These are phyloP conservation scores for Pongo pygmaeus DNA, from an alignment of 2,113 vertebrate species.

Conservation along the genomic window DNA sequence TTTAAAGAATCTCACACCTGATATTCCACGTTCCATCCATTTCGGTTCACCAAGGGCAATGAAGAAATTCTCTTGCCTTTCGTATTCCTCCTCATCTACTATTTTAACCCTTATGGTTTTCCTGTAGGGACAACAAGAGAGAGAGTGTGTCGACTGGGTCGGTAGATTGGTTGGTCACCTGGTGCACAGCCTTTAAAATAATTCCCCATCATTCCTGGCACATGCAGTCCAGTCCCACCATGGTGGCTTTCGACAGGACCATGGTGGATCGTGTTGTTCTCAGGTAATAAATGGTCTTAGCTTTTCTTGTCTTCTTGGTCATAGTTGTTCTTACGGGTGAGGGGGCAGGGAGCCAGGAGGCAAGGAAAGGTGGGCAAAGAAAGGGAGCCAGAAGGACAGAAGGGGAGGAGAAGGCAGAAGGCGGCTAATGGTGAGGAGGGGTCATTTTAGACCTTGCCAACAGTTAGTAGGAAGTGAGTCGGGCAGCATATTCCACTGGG, in stretches of 20 bases:
- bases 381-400: not conserved
- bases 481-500: slow-evolving; percentile 75
- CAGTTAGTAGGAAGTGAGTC: slow-evolving; percentile 81
- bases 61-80: slow-evolving; percentile 99
- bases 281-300: slow-evolving; percentile 40
- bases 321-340: slow-evolving; percentile 69
- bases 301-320: slow-evolving; percentile 71
- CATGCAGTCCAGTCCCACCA: slow-evolving; percentile 73
- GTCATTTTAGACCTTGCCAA: slow-evolving; percentile 63
- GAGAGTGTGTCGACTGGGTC: slow-evolving; percentile 84
- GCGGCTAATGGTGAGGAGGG: slow-evolving; percentile 36
- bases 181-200: slow-evolving; percentile 63
- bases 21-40: slow-evolving; percentile 94
- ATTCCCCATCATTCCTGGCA: slow-evolving; percentile 65
- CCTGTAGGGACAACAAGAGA: slow-evolving; percentile 92
- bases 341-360: slow-evolving; percentile 57
- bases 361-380: slow-evolving; percentile 50
- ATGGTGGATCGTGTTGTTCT: slow-evolving; percentile 54
- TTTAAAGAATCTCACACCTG: slow-evolving; percentile 90
- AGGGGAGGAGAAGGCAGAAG: not conserved
- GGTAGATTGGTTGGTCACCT: slow-evolving; percentile 63
- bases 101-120: slow-evolving; percentile 99
- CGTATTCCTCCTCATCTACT: slow-evolving; percentile 99
- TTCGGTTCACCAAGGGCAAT: slow-evolving; percentile 98
- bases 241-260: slow-evolving; percentile 3